Evolutionary conservation across 2,113 vertebrate genomes (phyloP).

Genomic region (Mobula birostris): DNA sequence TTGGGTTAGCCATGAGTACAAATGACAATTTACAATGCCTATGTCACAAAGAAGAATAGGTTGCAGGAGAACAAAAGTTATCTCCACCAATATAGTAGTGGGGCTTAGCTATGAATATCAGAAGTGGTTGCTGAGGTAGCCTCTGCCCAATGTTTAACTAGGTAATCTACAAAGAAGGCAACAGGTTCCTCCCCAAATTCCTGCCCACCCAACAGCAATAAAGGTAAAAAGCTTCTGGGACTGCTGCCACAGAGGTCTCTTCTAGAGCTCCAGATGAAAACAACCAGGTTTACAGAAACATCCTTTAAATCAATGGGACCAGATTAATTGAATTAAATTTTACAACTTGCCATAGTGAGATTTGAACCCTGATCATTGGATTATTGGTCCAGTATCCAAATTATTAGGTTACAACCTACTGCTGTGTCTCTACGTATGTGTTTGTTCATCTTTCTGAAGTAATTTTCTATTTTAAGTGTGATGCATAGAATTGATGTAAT

Average conservation of each 20-base stretch:
- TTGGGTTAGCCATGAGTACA: not conserved
- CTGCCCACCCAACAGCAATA: not conserved
- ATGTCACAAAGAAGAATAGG: not conserved
- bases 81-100: not conserved
- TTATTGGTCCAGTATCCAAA: not conserved
- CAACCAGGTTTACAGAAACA: not conserved
- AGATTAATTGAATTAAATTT: conserved; percentile 7
- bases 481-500: not conserved
- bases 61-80: not conserved
- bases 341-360: not conserved
- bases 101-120: not conserved
- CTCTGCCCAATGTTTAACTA: not conserved
- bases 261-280: not conserved
- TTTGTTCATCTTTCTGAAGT: not conserved
- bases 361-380: not conserved
- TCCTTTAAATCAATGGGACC: not conserved
- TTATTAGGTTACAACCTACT: not conserved
- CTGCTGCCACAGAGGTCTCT: not conserved
- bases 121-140: not conserved
- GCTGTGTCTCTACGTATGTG: not conserved
- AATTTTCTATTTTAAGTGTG: not conserved
- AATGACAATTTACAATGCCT: not conserved
- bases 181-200: not conserved
- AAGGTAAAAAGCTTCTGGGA: not conserved
- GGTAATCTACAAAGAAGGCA: not conserved